These are phyloP conservation scores for Poeciliopsis presidionis DNA, from an alignment of 2,797 vertebrate species.

Conservation along the genomic window DNA sequence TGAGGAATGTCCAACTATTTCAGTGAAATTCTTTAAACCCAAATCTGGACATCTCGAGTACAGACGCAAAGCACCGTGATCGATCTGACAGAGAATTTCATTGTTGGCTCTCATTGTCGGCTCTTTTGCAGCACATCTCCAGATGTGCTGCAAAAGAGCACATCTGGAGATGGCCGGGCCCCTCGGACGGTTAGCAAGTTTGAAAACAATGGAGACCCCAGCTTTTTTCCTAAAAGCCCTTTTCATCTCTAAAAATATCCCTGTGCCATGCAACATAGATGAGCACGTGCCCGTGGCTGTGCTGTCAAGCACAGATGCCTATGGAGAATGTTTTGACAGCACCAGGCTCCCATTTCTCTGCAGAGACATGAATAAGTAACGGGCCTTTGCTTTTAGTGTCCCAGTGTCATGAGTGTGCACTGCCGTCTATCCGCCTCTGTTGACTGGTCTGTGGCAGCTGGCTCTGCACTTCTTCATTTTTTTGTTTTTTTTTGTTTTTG, in stretches of 20 bases:
- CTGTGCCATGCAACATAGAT: slow-evolving; percentile 78
- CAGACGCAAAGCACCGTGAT: not conserved
- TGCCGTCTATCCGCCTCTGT: slow-evolving; percentile 8
- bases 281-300: slow-evolving; percentile 58
- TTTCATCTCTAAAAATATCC: slow-evolving; percentile 78
- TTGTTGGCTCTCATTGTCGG: not conserved
- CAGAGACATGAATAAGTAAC: slow-evolving; percentile 80
- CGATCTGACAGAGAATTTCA: not conserved
- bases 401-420: slow-evolving; percentile 22
- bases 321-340: slow-evolving; percentile 64
- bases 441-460: slow-evolving; percentile 56
- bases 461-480: slow-evolving; percentile 35
- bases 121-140: too few species aligned
- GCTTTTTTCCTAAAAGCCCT: slow-evolving; percentile 47
- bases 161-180: slow-evolving; percentile 21
- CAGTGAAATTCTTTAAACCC: not conserved
- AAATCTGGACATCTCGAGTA: not conserved
- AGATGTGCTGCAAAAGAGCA: slow-evolving; percentile 11
- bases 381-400: slow-evolving; percentile 65
- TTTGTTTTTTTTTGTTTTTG: slow-evolving; percentile 8
- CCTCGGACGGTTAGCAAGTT: slow-evolving; percentile 22
- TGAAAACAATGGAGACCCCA: slow-evolving; percentile 52
- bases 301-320: slow-evolving; percentile 64
- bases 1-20: not conserved
- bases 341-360: slow-evolving; percentile 56